phyloP scores from a whole-genome alignment of 2,113 vertebrate genomes.

The Sceloporus undulatus region DNA sequence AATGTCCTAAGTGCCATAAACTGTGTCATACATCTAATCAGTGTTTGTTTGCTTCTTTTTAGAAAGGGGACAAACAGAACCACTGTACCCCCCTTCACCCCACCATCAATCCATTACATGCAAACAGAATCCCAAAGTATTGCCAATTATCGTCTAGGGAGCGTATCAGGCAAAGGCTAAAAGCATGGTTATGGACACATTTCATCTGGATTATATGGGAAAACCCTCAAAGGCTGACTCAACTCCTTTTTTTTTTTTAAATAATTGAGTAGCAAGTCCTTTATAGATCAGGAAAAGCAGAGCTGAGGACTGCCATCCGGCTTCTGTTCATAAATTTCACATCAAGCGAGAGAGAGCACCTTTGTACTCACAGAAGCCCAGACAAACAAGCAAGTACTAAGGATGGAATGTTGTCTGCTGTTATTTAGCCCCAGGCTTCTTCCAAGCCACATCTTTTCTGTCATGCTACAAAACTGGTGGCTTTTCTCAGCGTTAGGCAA shows the following conservation, averaged over 20 bases:
- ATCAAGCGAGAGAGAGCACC: constrained; percentile 29
- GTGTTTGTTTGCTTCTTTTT: neutral
- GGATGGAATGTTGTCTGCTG: neutral
- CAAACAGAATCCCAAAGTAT: neutral
- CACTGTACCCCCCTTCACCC: no score
- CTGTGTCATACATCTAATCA: neutral
- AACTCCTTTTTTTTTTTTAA: no score
- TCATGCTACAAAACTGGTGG: neutral
- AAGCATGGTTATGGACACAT: neutral
- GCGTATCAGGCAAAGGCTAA: neutral
- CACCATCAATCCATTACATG: neutral
- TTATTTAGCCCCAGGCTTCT: rapidly evolving
- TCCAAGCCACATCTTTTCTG: neutral
- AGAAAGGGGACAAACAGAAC: neutral
- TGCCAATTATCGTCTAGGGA: neutral
- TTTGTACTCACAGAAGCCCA: constrained; percentile 20
- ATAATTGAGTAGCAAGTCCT: neutral
- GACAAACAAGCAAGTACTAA: constrained; percentile 24
- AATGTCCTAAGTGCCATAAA: neutral
- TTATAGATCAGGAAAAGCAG: neutral
- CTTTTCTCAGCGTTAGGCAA: neutral
- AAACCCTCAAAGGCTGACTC: constrained; percentile 10
- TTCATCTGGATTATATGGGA: neutral
- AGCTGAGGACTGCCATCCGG: neutral
- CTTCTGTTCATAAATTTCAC: neutral